Evolutionary conservation across 1,140 invertebrate species (phyloP), one percentile per base, ranked within the genome.

Genomic region (Drosophila pseudoananassae): DNA sequence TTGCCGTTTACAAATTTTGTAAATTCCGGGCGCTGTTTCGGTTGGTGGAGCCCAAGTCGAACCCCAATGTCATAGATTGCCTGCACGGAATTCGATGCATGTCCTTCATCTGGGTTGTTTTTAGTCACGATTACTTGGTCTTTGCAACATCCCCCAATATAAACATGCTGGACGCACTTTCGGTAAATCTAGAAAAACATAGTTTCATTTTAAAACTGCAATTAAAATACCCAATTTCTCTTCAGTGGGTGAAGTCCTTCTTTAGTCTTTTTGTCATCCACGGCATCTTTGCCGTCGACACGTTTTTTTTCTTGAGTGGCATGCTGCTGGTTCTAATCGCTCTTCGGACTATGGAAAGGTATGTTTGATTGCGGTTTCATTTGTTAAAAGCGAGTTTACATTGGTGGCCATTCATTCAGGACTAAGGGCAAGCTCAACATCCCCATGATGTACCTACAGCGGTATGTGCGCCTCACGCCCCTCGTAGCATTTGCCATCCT

Each of bases 241-340:
- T 47, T 33, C 43, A 85, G 78, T 92, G 33, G 93, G 52, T 2
- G 56, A 81, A 14, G 70, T 93, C 33, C 64, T 93, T 15, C 91
- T 94, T 4, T 58, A 92, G 93, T 4, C 94, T 94, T 70, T 92
- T 94, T 6, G 58, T 92, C 0, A 59, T 94, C 3, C 93, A 93
- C 71, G 94, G 93, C 2, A 92, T 94, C 0, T 97, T 97, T 90
- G 96, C 97, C 57, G 97, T 98, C 1, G 97, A 98, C 83, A 97
- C 97, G 0, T 98, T 98, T 92, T 98, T 98, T 93, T 96, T 97
- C 82, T 87, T 91, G 15, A 96, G 96, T 52, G 95, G 95, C 3
- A 94, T 96, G 71, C 92, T 95, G 15, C 93, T 95, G 65, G 92
- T 93, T 66, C 92, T 94, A 52, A 92, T 95, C 14, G 85, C 95